These are phyloP conservation scores for Allolobophora icterica DNA, from an alignment of 2,888 invertebrate genomes.

Conservation along the genomic window DNA sequence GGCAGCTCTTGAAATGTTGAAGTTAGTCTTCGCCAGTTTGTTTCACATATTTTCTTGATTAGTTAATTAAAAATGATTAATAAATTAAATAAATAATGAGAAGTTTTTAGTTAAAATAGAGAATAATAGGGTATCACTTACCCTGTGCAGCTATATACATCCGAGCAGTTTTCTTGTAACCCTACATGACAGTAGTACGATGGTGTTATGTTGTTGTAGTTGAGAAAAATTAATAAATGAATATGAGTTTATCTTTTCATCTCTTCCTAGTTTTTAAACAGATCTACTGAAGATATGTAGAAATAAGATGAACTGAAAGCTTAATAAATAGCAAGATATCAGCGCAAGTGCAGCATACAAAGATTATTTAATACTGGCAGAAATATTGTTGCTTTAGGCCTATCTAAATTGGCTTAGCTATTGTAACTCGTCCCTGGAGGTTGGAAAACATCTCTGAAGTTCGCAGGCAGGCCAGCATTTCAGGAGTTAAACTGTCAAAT, in stretches of 20 bases:
- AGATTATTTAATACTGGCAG: not conserved
- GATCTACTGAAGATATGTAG: not conserved
- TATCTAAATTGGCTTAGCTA: not conserved
- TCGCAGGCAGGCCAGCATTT: not conserved
- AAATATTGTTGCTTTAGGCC: not conserved
- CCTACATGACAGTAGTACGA: not conserved
- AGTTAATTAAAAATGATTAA: not conserved
- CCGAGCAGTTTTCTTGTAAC: conserved; percentile 21
- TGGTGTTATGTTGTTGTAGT: not conserved
- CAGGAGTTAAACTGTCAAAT: not conserved
- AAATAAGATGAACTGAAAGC: no score
- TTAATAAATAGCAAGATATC: no score
- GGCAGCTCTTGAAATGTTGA: not conserved
- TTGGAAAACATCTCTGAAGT: not conserved
- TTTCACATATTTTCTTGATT: not conserved
- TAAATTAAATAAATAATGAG: not conserved
- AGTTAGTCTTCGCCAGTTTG: not conserved
- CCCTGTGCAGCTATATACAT: conserved; percentile 22
- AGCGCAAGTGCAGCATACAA: no score
- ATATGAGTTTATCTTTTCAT: not conserved
- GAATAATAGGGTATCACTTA: not conserved
- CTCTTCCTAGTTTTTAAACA: not conserved
- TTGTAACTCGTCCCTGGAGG: not conserved
- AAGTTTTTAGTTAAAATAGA: not conserved
- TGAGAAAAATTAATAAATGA: no score